Conservation (phyloP, 2,888 invertebrate species). For the Auanema freiburgensis region DNA sequence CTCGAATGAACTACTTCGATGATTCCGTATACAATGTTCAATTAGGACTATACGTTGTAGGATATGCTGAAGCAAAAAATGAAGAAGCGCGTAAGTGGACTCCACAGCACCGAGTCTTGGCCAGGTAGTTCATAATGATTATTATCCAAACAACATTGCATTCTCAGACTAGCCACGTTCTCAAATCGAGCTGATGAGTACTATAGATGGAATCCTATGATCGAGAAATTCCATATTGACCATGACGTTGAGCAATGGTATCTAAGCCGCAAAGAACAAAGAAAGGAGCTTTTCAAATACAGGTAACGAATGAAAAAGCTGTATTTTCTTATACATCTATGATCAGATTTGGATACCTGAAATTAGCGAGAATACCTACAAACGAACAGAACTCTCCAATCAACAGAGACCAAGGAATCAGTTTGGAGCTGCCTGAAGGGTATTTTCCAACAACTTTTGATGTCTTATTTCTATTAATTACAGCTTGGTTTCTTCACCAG, state of each 20-base stretch:
- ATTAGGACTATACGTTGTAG: slow-evolving; percentile 53
- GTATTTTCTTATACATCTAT: not conserved
- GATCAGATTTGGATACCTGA: slow-evolving; percentile 48
- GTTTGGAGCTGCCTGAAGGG: slow-evolving; percentile 21
- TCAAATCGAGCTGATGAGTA: slow-evolving; percentile 44
- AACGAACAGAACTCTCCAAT: slow-evolving; percentile 16
- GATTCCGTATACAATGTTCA: slow-evolving; percentile 48
- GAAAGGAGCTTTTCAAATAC: slow-evolving; percentile 48
- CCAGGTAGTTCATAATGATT: slow-evolving; percentile 11
- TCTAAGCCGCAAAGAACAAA: slow-evolving; percentile 45
- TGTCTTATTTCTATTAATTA: not conserved
- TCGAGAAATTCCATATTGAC: slow-evolving; percentile 33
- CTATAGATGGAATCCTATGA: slow-evolving; percentile 34
- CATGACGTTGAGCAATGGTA: slow-evolving; percentile 52
- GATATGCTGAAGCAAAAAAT: slow-evolving; percentile 53
- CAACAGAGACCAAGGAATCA: slow-evolving; percentile 1
- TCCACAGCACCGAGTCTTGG: slow-evolving; percentile 45
- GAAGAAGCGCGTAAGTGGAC: slow-evolving; percentile 49
- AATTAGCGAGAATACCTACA: slow-evolving; percentile 45
- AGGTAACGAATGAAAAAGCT: slow-evolving; percentile 20
- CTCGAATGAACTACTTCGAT: slow-evolving; percentile 38
- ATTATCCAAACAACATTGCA: not conserved
- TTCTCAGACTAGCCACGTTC: slow-evolving; percentile 47
- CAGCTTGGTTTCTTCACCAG: slow-evolving; percentile 52
- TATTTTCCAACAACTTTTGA: not conserved